These are phyloP conservation scores for Macrotis lagotis DNA, from an alignment of 2,113 vertebrate species.

Conservation along the genomic window DNA sequence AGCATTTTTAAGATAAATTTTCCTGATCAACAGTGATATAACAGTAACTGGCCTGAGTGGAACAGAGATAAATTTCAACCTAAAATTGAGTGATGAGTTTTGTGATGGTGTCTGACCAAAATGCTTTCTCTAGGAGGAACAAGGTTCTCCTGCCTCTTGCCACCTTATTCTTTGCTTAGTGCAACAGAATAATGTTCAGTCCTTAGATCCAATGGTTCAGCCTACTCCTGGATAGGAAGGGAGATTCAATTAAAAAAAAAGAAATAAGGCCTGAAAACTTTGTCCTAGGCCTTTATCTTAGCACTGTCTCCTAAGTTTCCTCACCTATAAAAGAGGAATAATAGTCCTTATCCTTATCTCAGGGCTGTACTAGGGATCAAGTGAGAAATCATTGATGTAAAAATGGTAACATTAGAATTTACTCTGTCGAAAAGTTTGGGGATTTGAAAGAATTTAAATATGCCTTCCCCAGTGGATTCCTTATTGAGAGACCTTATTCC, in stretches of 20 bases:
- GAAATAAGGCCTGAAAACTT: not conserved
- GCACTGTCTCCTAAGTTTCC: not conserved
- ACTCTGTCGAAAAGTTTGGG: not conserved
- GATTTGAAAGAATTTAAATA: not conserved
- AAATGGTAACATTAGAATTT: not conserved
- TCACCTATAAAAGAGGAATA: not conserved
- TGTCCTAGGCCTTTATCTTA: not conserved
- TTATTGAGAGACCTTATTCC: not conserved
- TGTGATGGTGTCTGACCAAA: conserved; percentile 4
- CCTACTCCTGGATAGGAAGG: not conserved
- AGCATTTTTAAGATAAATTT: conserved; percentile 75
- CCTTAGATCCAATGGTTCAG: not conserved
- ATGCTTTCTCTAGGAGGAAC: not conserved
- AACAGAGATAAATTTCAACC: conserved; percentile 73
- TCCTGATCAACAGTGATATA: conserved; percentile 72
- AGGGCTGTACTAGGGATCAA: not conserved
- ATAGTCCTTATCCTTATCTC: not conserved
- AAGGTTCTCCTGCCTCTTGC: not conserved
- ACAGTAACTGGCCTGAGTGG: conserved; percentile 46
- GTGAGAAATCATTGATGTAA: not conserved
- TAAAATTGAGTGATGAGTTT: conserved; percentile 77
- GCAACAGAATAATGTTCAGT: not conserved
- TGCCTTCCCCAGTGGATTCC: not conserved
- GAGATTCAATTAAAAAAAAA: not conserved
- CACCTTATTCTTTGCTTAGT: not conserved